Base-by-base conservation (phyloP, 2,888 invertebrate species). In the Dasypolia templi region DNA sequence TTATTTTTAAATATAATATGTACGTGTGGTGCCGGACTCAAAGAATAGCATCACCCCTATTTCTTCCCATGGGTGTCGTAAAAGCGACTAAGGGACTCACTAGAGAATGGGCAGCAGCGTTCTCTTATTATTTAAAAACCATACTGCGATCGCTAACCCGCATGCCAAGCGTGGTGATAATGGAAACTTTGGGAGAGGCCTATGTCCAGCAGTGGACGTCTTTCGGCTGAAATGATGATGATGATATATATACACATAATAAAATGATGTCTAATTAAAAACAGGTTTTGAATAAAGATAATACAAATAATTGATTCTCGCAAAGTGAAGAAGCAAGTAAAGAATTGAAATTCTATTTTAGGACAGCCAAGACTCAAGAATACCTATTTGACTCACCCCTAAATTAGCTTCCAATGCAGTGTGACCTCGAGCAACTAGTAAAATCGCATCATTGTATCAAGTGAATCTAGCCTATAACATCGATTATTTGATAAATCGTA, bases 401-500 rank as follows among this genome's bases (percentile, higher is more conserved):
- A 42, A 39, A 65, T 39, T 39, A 9, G 7, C 9, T 39, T 39
- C 9, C 9, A 39, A 39, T 39, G n/a, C n/a, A n/a, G n/a, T n/a
- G n/a, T n/a, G n/a, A 26, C 9, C 7, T 69, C 12, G 42, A 42
- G 14, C 35, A 39, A 29, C 2, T 26, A 5, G n/a, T 17, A 32
- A 19, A 55, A 56, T 56, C 44, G 55, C 51, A 58, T 35, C 22
- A 29, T 71, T 55, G 39, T 51, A 61, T 53, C 56, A 22, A n/a
- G 65, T 73, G 44, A 70, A 83, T 81, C 79, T 75, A 78, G 85
- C 89, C 87, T 87, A 87, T 87, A 89, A 87, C 91, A 94, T 94
- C 92, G 95, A 95, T 95, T 95, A 94, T 94, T 94, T 92, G 94
- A 94, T 95, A 94, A 94, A 89, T 89, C 84, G 83, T 85, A 85